Evolutionary conservation across 2,113 vertebrate genomes (phyloP).

Genomic region (Myotis lucifugus): DNA sequence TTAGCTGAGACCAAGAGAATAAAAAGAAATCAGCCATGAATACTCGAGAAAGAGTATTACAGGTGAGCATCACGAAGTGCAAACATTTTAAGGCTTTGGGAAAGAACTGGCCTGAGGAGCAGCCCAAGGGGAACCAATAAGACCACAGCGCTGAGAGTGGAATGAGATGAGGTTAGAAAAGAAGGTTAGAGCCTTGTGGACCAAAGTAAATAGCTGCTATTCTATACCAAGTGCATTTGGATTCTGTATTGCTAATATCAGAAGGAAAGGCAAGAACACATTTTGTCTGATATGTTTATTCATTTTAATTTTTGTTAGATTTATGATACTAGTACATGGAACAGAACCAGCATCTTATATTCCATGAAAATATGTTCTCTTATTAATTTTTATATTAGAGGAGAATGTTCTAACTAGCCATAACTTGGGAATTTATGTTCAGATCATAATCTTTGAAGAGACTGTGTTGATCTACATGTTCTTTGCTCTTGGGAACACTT

Average conservation of each 20-base stretch:
- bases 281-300: background rate
- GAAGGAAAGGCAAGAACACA: background rate
- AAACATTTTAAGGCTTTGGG: background rate
- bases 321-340: background rate
- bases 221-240: background rate
- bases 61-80: background rate
- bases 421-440: slow-evolving; percentile 30
- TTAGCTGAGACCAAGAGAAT: background rate
- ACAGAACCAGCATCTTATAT: background rate
- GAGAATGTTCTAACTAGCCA: slow-evolving; percentile 37
- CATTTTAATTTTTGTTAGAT: slow-evolving; percentile 42
- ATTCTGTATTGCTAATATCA: background rate
- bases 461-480: background rate
- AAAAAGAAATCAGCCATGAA: background rate
- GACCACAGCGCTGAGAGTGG: rapidly evolving
- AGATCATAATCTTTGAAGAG: background rate
- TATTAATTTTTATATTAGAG: slow-evolving; percentile 61
- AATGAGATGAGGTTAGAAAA: background rate
- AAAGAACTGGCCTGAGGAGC: background rate
- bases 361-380: background rate
- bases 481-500: slow-evolving; percentile 39
- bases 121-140: rapidly evolving
- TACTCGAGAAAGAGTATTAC: background rate
- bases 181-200: background rate
- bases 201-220: background rate